Base-by-base conservation (phyloP, 2,888 invertebrate genomes). In the Tinea pellionella region DNA sequence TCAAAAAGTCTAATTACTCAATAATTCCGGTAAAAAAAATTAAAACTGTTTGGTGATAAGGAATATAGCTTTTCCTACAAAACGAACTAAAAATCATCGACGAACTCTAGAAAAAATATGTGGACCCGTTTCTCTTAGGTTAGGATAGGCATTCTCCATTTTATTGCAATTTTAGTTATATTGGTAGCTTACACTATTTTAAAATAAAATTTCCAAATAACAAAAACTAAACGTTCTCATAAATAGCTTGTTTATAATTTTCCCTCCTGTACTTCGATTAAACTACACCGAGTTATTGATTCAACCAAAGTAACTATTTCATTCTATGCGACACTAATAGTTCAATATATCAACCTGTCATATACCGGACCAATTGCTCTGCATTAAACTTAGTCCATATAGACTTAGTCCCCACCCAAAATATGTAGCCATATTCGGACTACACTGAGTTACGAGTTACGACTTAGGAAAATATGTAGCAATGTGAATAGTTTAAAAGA, bases 331-430 rank as follows among this genome's bases (percentile, higher is more conserved):
- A 53, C 53, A 53, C 67, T 70, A 71, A 75, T 70, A 70, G 72
- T 71, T 67, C 66, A 74, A 81, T 85, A 83, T 71, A 84, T 85
- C 83, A 85, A 71, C 62, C 74, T 85, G 85, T 85, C 85, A 77
- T 70, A 77, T 75, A 70, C 73, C 69, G 74, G 69, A 77, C 85
- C 83, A 84, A 86, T 85, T 84, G 85, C 78, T 24, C n/a, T 53
- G 53, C 15, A 47, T 19, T 53, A 19, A 53, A 16, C 51, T 16
- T n/a, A 18, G 53, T 24, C 1, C 9, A 24, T 24, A 32, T 30
- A 15, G 32, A 16, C 57, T 16, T 32, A 57, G 32, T 19, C 55
- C 55, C 55, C 19, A n/a, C 57, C 30, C 30, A 57, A 57, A 19
- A 53, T 53, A 18, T 47, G 47, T 47, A 47, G 13, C 47, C 47